Evolutionary conservation across 2,113 vertebrate species (phyloP), one percentile per base, ranked within the genome.

Genomic region (Marmota monax): DNA sequence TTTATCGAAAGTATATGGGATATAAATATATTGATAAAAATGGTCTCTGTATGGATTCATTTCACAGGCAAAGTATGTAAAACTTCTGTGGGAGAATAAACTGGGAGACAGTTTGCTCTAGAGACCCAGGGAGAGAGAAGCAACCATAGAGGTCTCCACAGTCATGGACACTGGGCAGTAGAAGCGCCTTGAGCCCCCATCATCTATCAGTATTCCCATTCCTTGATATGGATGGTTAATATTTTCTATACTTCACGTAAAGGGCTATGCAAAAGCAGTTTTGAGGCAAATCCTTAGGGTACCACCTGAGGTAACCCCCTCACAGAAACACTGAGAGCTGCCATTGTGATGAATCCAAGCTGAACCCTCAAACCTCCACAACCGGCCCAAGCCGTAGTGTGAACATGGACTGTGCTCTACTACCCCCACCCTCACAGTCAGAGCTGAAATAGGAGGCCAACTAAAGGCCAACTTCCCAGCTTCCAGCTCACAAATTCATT

Each of bases 251-350:
- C 48, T 84, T 84, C 70, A 96, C 20, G 23, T 37, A 65, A 78
- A 94, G 25, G 58, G 37, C 56, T 79, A 94, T 56, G 56, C 17
- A 88, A 88, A 53, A 80, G 69, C 12, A 84, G 42, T 85, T 89
- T 89, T 70, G 51, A 90, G 65, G 72, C 63, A 96, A 88, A 53
- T 7, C 32, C 34, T 79, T 34, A 72, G 22, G 61, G 67, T 27
- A 58, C 0, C 23, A 29, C 10, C 69, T 93, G 74, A 63, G 61
- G 65, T 74, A 80, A 84, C 37, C 17, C 37, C 13, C 12, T 7
- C 12, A 12, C 4, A 73, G 61, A 84, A 84, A 48, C 45, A 87
- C 1, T 34, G 56, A 83, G 77, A 90, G 6, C 29, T 48, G 56
- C 10, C 20, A 7, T 23, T 39, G 6, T 87, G 39, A 37, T 13